Evolutionary conservation across 2,797 vertebrate genomes (phyloP), one percentile per base, ranked within the genome.

Genomic region (Brachyalestes nurse): DNA sequence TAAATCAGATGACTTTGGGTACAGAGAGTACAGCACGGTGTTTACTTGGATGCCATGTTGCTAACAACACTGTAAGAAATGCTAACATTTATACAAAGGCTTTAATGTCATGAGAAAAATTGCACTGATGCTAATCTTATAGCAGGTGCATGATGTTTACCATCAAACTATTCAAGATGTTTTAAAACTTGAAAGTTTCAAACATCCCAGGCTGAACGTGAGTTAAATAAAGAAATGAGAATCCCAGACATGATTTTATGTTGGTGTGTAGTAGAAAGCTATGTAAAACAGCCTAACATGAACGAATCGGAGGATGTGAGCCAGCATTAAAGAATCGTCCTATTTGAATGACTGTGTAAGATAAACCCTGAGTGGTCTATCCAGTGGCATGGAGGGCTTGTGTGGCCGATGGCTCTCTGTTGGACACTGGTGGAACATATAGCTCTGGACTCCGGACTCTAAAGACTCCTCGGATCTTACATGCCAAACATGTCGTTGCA

Each of bases 401-500:
- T 65, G 67, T 49, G 72, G 67, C 66, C 42, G 61, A 81, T 72
- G 75, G 76, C 49, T 71, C 42, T 77, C 17, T 40, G 34, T 70
- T 85, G 78, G 71, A 78, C 64, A 75, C 49, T 64, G 77, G 69
- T 77, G 72, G 75, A 78, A 82, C 83, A 85, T 81, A 78, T 9
- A 60, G 82, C 79, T 53, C 81, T 72, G 62, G 74, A 83, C 58
- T 34, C 23, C 14, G 12, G 75, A 79, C 84, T 90, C 79, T 88
- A 86, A 91, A 87, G 87, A 75, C 69, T 75, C 49, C 60, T 78
- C 85, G 34, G 87, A 85, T 86, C 83, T 89, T 72, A 66, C 88
- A 90, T 91, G 70, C 89, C 65, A 47, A 14, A 90, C 88, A 87
- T 84, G 87, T 85, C 84, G 86, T 84, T 87, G 85, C 83, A 80